These are phyloP conservation scores for Garrulus glandarius DNA, from an alignment of 2,797 vertebrate genomes.

Conservation along the genomic window DNA sequence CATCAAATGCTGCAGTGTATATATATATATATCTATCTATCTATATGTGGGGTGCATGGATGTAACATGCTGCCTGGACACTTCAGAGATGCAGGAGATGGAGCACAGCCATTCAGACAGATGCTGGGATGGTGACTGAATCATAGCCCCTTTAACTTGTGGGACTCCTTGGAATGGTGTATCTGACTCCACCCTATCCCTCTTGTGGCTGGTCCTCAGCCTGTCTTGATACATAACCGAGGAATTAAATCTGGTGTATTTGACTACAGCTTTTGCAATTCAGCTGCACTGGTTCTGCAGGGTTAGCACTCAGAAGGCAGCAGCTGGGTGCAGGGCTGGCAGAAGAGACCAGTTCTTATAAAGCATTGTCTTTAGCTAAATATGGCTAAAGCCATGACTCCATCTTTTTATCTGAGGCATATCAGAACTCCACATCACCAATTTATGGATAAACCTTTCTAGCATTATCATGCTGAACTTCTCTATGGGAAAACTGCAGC, in stretches of 20 bases:
- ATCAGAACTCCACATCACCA: not conserved
- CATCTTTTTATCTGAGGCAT: not conserved
- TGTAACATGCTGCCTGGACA: not conserved
- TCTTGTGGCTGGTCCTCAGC: not conserved
- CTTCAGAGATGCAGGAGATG: not conserved
- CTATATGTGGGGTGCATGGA: fast-evolving
- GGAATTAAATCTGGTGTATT: not conserved
- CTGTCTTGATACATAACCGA: fast-evolving
- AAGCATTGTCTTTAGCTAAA: not conserved
- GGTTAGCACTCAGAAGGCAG: not conserved
- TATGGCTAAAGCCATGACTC: not conserved
- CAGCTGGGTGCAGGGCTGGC: not conserved
- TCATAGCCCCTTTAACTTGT: not conserved
- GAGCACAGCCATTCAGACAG: not conserved
- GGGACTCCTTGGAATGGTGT: not conserved
- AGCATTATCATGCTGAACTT: not conserved
- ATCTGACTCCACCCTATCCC: not conserved
- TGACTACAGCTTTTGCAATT: not conserved
- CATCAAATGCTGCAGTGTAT: not conserved
- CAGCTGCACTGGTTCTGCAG: not conserved
- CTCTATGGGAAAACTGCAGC: not conserved
- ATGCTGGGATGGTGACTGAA: not conserved
- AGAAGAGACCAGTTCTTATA: not conserved
- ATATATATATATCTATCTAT: not conserved
- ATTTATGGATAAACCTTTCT: not conserved